Evolutionary conservation across 1,140 invertebrate genomes (phyloP), one percentile per base, ranked within the genome.

Genomic region (Wasmannia auropunctata): DNA sequence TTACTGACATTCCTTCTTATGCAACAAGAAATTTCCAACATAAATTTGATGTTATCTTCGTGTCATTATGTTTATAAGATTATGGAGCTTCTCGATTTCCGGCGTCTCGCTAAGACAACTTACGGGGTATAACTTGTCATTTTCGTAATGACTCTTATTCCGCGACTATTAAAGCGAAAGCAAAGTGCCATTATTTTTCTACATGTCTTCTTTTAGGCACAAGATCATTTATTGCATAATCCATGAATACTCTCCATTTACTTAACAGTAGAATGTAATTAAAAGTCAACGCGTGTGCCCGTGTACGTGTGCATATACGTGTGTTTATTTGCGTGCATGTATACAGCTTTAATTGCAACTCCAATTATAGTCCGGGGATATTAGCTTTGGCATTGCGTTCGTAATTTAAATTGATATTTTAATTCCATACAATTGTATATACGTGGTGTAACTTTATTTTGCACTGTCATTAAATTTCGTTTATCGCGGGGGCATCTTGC

Each of bases 351-450:
- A 49, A 79, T 49, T 49, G 28, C 11, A 46, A 22, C 19, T 43
- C 8, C 56, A 63, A 77, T 46, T 46, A 31, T 10, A 37, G 37
- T 34, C 14, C 43, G n/a, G 6, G 40, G 34, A 37, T 51, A 79
- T 79, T 63, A 77, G 5, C 10, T 31, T 43, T 1, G 34, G 3
- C 22, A 14, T 43, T 62, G 56, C 74, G 0, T 70, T 28, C 1
- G 34, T 76, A 62, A 58, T 43, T 28, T 77, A 46, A 77, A 75
- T 63, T 46, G 40, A 43, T 63, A 77, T 77, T 46, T 77, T 76
- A 60, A 43, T 60, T 60, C 22, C n/a, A 1, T 16, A 34, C 19
- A 40, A 28, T 62, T 31, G 16, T 19, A 28, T n/a, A 7, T 43
- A 43, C 16, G 11, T 63, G 40, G 5, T 37, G 25, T 62, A 31